A percentile compares a stretch with the other conserved stretches of the same genome.
phyloP scores from a whole-genome alignment of 2,797 vertebrate species.

The Poecile montanus region DNA sequence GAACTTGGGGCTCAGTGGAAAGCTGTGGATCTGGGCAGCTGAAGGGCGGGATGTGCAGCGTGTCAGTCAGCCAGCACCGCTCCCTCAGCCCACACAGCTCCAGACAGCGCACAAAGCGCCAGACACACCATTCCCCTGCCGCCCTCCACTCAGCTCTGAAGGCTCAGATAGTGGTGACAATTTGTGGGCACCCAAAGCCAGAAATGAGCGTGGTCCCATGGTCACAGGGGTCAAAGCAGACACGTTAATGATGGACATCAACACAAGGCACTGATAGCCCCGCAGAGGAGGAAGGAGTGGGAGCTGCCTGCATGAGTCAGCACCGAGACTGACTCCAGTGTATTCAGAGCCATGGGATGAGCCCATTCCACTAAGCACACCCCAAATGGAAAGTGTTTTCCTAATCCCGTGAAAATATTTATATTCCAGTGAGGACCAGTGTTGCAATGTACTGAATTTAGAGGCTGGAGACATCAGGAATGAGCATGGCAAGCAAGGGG shows the following conservation, averaged over 20 bases:
- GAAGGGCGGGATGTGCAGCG: background rate
- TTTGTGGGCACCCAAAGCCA: background rate
- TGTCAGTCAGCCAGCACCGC: accelerated
- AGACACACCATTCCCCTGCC: background rate
- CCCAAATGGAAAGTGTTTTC: background rate
- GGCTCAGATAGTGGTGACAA: background rate
- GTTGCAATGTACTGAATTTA: background rate
- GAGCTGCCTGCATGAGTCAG: background rate
- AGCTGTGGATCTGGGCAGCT: background rate
- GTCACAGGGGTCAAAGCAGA: background rate
- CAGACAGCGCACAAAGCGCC: background rate
- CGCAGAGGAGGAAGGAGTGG: background rate
- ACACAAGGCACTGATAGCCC: background rate
- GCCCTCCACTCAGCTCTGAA: background rate
- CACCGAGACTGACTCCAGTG: accelerated
- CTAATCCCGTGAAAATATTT: background rate
- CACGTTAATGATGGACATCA: accelerated
- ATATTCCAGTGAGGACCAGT: background rate
- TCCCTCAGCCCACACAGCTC: background rate
- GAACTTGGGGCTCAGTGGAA: background rate
- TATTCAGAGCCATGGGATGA: background rate
- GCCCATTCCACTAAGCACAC: background rate
- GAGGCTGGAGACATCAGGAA: background rate
- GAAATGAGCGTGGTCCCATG: background rate
- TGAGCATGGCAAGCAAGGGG: background rate